Conservation (phyloP, 2,797 vertebrate species). For the Sorex maritimensis region DNA sequence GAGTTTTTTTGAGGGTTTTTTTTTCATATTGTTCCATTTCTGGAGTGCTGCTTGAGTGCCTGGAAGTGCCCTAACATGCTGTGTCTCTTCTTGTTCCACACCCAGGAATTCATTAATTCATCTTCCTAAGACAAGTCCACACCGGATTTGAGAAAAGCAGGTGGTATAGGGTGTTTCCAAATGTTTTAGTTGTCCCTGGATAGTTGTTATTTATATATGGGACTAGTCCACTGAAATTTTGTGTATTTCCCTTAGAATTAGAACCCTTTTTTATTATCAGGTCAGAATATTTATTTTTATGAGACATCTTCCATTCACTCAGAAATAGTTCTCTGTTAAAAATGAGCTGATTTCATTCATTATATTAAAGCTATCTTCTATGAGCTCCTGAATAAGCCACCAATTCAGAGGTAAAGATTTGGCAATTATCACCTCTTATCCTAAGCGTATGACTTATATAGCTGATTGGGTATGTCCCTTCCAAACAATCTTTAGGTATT, state of each 20-base stretch:
- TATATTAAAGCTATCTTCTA: neutral
- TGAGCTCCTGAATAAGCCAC: neutral
- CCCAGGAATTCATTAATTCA: neutral
- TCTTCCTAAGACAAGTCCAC: neutral
- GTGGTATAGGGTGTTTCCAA: neutral
- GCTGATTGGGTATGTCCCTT: neutral
- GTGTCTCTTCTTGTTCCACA: neutral
- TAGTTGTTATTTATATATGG: neutral
- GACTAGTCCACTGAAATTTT: too few species aligned
- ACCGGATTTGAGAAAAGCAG: neutral
- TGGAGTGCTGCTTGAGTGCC: neutral
- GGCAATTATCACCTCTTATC: neutral
- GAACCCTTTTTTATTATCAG: neutral
- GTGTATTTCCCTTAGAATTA: neutral
- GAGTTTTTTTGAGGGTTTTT: neutral
- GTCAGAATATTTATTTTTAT: neutral
- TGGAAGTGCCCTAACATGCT: too few species aligned
- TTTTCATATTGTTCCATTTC: neutral
- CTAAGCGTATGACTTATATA: neutral
- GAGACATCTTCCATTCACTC: neutral
- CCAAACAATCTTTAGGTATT: constrained; percentile 1
- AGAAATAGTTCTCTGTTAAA: neutral
- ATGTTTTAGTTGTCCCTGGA: neutral
- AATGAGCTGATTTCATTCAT: neutral
- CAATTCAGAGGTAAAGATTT: neutral